Conservation (phyloP, 2,113 vertebrate species). For the Hippocampus comes region DNA sequence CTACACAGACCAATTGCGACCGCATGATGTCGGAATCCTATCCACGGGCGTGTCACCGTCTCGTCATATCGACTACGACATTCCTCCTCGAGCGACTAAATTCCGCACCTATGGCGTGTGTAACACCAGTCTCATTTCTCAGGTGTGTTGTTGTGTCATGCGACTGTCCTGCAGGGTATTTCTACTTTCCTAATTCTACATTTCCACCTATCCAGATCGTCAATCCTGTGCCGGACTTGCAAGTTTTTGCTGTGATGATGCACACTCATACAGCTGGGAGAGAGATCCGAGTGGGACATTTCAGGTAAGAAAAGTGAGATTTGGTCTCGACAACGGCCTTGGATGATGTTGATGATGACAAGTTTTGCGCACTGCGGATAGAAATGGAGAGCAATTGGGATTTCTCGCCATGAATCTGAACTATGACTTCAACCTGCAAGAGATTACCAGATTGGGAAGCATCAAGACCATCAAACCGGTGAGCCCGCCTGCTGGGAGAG, state of each 20-base stretch:
- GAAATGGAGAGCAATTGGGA: constrained; percentile 72
- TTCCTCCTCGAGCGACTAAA: constrained; percentile 72
- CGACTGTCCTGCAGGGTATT: neutral
- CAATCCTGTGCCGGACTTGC: constrained; percentile 63
- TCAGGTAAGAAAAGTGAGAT: constrained; percentile 61
- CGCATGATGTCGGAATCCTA: constrained; percentile 71
- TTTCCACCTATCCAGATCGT: constrained; percentile 57
- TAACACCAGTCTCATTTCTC: constrained; percentile 69
- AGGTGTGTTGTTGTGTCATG: constrained; percentile 59
- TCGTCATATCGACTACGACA: constrained; percentile 41
- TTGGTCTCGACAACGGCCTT: neutral
- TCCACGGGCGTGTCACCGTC: constrained; percentile 53
- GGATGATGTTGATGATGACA: neutral
- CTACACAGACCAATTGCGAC: constrained; percentile 64
- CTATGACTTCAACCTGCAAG: constrained; percentile 78
- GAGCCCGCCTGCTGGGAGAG: neutral
- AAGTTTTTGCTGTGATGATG: constrained; percentile 70
- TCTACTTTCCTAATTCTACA: neutral
- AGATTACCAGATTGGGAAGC: constrained; percentile 60
- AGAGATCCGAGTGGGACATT: constrained; percentile 71
- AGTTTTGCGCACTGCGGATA: constrained; percentile 29
- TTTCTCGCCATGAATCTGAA: constrained; percentile 73
- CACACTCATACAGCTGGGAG: constrained; percentile 79
- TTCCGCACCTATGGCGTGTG: constrained; percentile 76
- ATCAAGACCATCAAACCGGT: constrained; percentile 67